Percentiles rank a stretch among this genome's conserved stretches.
Evolutionary conservation across 2,113 vertebrate species (phyloP).

Genomic region (Myotis davidii): DNA sequence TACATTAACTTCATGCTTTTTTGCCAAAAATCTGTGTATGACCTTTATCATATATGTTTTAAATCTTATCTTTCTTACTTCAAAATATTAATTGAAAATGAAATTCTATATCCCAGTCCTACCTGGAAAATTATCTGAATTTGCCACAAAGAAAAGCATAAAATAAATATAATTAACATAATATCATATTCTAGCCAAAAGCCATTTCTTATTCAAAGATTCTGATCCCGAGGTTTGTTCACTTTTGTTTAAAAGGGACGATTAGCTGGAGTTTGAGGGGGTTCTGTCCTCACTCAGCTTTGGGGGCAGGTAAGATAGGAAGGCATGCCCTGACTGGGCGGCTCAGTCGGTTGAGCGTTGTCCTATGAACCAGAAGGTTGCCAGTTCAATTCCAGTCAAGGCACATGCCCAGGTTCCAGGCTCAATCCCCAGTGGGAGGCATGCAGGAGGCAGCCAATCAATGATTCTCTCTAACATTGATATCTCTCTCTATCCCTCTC

Average conservation of each 20-base stretch:
- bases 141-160: conserved; percentile 1
- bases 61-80: conserved; percentile 25
- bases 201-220: background rate
- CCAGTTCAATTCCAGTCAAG: too few relatives aligned
- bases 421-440: too few relatives aligned
- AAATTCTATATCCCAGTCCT: background rate
- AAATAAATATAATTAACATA: conserved; percentile 38
- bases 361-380: too few relatives aligned
- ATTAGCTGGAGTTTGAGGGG: background rate
- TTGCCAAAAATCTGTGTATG: background rate
- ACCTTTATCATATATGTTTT: background rate
- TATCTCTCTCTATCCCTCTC: too few relatives aligned
- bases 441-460: too few relatives aligned
- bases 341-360: too few relatives aligned
- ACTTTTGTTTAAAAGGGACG: background rate
- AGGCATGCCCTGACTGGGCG: background rate
- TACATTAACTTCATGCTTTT: background rate
- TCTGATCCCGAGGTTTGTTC: background rate
- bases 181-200: background rate
- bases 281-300: background rate
- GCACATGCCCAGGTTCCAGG: too few relatives aligned
- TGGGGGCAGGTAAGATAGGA: background rate
- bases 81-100: conserved; percentile 13
- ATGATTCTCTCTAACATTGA: too few relatives aligned
- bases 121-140: conserved; percentile 4